A percentile compares a stretch with the other conserved stretches of the same genome.
Conservation (phyloP, 2,797 vertebrate genomes). For the Epinephelus awoara region DNA sequence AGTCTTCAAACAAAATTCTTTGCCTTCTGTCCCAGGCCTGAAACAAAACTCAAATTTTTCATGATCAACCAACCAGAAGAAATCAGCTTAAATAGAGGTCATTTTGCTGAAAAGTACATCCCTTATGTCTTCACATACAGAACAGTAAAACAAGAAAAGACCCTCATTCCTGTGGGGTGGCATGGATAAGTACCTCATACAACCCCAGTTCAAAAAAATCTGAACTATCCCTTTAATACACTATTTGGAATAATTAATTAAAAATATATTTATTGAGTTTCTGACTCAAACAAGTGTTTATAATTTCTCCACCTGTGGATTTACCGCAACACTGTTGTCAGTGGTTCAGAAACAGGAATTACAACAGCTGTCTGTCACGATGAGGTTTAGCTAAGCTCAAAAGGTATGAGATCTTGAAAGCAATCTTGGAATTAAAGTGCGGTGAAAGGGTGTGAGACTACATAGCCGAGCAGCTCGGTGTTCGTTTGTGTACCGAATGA, state of each 20-base stretch:
- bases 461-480: conserved; percentile 29
- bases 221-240: neutral
- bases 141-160: too few species aligned
- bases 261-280: neutral
- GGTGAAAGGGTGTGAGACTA: conserved; percentile 20
- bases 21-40: too few species aligned
- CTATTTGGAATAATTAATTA: neutral
- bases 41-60: too few species aligned
- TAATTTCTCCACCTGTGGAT: conserved; percentile 20
- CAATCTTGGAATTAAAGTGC: conserved; percentile 42
- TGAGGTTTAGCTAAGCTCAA: conserved; percentile 15
- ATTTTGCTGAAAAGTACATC: too few species aligned
- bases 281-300: neutral
- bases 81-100: too few species aligned
- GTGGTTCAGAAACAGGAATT: conserved; percentile 13
- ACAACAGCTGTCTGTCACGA: conserved; percentile 31
- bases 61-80: too few species aligned
- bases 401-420: conserved; percentile 52
- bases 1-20: too few species aligned
- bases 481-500: conserved; percentile 41
- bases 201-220: too few species aligned
- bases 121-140: too few species aligned
- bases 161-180: too few species aligned
- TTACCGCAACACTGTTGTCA: neutral
- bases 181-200: too few species aligned